Percentiles rank a stretch among this genome's conserved stretches.
Evolutionary conservation across 1,140 invertebrate genomes (phyloP).

Genomic region (Drosophila tsacasi): DNA sequence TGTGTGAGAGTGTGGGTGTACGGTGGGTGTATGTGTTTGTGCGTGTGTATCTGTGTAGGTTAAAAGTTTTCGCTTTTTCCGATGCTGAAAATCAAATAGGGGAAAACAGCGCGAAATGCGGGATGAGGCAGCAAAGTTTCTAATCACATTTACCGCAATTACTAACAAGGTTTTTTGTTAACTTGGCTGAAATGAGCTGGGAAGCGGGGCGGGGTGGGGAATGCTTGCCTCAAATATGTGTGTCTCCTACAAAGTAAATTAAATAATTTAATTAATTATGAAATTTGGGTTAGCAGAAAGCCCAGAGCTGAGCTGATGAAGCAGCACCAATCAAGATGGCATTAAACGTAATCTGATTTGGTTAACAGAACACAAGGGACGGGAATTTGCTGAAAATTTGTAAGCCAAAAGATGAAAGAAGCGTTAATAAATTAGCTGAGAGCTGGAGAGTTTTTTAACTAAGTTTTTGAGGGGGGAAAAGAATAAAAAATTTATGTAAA

Average conservation of each 20-base stretch:
- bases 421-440: slow-evolving; percentile 35
- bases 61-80: slow-evolving; percentile 78
- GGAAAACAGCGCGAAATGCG: slow-evolving; percentile 63
- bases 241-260: slow-evolving; percentile 69
- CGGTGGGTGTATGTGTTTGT: slow-evolving; percentile 3
- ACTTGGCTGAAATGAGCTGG: slow-evolving; percentile 31
- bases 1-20: slow-evolving; percentile 7
- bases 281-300: slow-evolving; percentile 59
- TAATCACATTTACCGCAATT: slow-evolving; percentile 83
- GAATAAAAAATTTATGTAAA: background rate
- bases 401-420: slow-evolving; percentile 35
- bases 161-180: slow-evolving; percentile 83
- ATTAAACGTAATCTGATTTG: slow-evolving; percentile 60
- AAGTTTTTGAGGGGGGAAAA: background rate
- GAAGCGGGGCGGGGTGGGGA: background rate
- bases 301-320: slow-evolving; percentile 26
- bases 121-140: slow-evolving; percentile 64
- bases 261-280: slow-evolving; percentile 82
- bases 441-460: too few relatives aligned
- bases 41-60: slow-evolving; percentile 55
- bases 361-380: slow-evolving; percentile 27
- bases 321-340: slow-evolving; percentile 60
- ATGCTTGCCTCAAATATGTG: slow-evolving; percentile 33
- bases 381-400: slow-evolving; percentile 31
- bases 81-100: slow-evolving; percentile 80